Evolutionary conservation across 2,888 invertebrate genomes (phyloP).

Genomic region (Prenolepis imparis): DNA sequence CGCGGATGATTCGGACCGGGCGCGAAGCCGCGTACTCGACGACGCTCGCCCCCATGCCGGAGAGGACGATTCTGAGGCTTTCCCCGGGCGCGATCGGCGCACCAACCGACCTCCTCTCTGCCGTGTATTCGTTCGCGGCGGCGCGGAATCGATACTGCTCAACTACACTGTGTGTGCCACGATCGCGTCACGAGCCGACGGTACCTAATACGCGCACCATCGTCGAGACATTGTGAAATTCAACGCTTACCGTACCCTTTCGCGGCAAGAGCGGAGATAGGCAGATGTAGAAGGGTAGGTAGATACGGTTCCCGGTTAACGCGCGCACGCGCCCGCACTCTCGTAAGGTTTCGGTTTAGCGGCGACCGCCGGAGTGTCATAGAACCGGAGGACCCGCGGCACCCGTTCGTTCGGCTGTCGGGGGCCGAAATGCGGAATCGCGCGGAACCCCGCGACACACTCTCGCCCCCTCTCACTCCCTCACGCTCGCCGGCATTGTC

Average conservation of each 20-base stretch:
- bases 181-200: neutral
- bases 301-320: neutral
- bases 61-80: neutral
- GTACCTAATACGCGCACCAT: neutral
- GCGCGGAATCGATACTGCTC: conserved; percentile 14
- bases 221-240: neutral
- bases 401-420: conserved; percentile 75
- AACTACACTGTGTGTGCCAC: neutral
- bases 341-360: conserved; percentile 29
- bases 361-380: neutral
- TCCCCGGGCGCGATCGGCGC: neutral
- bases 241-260: neutral
- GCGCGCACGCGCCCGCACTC: conserved; percentile 70
- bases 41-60: conserved; percentile 59
- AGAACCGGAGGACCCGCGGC: conserved; percentile 50
- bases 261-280: neutral
- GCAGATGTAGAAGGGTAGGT: too few species aligned
- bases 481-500: conserved; percentile 78
- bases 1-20: conserved; percentile 26
- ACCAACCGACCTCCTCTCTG: neutral
- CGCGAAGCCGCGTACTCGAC: conserved; percentile 56
- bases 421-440: conserved; percentile 75
- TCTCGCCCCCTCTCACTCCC: conserved; percentile 69
- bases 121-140: neutral
- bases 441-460: conserved; percentile 54